These are phyloP conservation scores for Pachliopta kotzebuea DNA, from an alignment of 2,888 invertebrate species.

Conservation along the genomic window DNA sequence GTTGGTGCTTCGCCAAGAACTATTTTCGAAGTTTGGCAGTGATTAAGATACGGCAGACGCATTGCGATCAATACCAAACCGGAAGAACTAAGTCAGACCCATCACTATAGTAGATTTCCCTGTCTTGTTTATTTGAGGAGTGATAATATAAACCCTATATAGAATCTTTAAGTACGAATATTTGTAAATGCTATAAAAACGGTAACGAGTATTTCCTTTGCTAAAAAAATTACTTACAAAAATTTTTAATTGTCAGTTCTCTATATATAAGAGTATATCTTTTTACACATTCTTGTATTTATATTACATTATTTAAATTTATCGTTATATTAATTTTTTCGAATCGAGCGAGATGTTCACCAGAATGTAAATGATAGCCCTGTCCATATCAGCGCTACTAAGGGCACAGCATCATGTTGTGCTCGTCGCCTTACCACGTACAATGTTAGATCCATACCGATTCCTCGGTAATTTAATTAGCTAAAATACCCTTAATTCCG, in stretches of 20 bases:
- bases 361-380: too few species aligned
- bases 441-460: too few species aligned
- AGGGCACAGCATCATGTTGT: too few species aligned
- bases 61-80: constrained; percentile 24
- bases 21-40: constrained; percentile 27
- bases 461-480: too few species aligned
- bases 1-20: constrained; percentile 23
- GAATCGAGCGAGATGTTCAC: too few species aligned
- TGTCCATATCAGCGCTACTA: too few species aligned
- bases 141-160: not conserved
- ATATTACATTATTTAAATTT: too few species aligned
- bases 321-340: too few species aligned
- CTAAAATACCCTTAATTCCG: too few species aligned
- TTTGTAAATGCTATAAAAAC: not conserved
- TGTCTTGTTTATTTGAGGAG: not conserved
- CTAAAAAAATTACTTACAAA: not conserved
- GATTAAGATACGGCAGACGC: constrained; percentile 24
- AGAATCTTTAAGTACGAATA: too few species aligned
- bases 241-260: not conserved
- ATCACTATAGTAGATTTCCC: not conserved
- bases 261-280: not conserved
- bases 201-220: not conserved
- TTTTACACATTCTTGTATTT: too few species aligned
- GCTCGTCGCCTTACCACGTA: too few species aligned
- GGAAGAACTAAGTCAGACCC: constrained; percentile 7